Evolutionary conservation across 2,888 invertebrate genomes (phyloP).

Genomic region (Luffia ferchaultella): DNA sequence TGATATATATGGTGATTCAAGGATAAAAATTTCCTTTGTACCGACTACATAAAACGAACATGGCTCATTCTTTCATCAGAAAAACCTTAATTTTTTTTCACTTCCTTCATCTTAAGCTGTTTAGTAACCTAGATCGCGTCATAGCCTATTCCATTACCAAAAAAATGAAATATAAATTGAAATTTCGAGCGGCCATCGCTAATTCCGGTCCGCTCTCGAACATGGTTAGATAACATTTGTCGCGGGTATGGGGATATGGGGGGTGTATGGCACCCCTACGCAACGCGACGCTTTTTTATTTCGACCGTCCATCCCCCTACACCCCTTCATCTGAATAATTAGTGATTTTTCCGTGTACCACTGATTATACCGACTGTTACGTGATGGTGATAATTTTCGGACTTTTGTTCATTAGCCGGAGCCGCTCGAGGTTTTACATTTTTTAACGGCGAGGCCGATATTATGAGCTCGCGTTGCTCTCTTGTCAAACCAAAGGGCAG

Average conservation of each 20-base stretch:
- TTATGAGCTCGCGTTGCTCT: too few relatives aligned
- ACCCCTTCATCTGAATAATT: constrained; percentile 67
- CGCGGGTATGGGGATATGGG: constrained; percentile 34
- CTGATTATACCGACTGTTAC: constrained; percentile 67
- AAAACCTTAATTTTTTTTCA: too few relatives aligned
- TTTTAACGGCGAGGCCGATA: neutral
- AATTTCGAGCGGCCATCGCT: constrained; percentile 55
- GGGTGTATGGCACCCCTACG: constrained; percentile 47
- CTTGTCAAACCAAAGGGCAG: neutral
- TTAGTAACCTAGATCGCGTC: constrained; percentile 34
- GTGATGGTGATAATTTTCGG: constrained; percentile 62
- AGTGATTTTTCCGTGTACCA: constrained; percentile 66
- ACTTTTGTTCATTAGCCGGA: constrained; percentile 45
- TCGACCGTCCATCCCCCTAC: constrained; percentile 60
- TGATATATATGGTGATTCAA: too few relatives aligned
- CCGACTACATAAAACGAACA: too few relatives aligned
- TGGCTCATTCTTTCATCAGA: too few relatives aligned
- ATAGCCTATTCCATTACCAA: constrained; percentile 45
- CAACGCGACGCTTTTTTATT: constrained; percentile 60
- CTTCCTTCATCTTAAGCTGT: too few relatives aligned
- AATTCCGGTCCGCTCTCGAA: constrained; percentile 51
- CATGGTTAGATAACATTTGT: constrained; percentile 67
- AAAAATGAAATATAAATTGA: constrained; percentile 55
- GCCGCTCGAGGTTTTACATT: neutral
- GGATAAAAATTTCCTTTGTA: too few relatives aligned